phyloP scores from a whole-genome alignment of 2,113 vertebrate genomes.

The Procavia capensis region DNA sequence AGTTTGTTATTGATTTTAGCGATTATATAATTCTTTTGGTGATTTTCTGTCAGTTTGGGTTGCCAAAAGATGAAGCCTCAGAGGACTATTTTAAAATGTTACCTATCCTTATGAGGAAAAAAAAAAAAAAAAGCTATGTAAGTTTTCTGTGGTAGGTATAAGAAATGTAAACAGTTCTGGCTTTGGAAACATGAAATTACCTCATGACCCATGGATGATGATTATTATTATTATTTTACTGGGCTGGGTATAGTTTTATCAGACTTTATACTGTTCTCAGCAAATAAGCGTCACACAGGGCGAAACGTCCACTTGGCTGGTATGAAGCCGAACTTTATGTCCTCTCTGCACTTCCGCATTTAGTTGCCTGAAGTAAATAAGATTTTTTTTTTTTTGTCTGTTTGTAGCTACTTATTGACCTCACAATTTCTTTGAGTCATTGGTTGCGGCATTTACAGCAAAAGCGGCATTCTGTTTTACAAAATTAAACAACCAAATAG shows the following conservation, averaged over 20 bases:
- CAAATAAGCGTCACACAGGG: background rate
- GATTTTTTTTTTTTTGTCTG: background rate
- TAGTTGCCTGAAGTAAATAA: background rate
- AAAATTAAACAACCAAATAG: background rate
- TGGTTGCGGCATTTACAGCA: slow-evolving; percentile 51
- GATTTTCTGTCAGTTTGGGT: slow-evolving; percentile 57
- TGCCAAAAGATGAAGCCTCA: slow-evolving; percentile 68
- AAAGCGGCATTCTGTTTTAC: background rate
- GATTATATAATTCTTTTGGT: slow-evolving; percentile 19
- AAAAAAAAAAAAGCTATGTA: slow-evolving; percentile 62
- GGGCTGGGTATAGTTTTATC: slow-evolving; percentile 56
- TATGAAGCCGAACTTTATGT: background rate
- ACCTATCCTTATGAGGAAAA: slow-evolving; percentile 57
- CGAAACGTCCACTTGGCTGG: slow-evolving; percentile 31
- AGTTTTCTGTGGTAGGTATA: slow-evolving; percentile 73
- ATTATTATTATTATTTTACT: slow-evolving; percentile 61
- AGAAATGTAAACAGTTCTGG: slow-evolving; percentile 79
- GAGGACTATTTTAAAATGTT: slow-evolving; percentile 68
- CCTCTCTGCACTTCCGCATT: slow-evolving; percentile 20
- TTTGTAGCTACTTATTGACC: background rate
- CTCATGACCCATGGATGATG: slow-evolving; percentile 44
- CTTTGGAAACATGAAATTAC: slow-evolving; percentile 64
- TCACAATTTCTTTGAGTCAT: slow-evolving; percentile 11
- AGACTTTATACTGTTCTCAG: slow-evolving; percentile 53
- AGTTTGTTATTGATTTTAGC: slow-evolving; percentile 13